Evolutionary conservation across 2,888 invertebrate species (phyloP), one percentile per base, ranked within the genome.

Genomic region (Meteorus colon): DNA sequence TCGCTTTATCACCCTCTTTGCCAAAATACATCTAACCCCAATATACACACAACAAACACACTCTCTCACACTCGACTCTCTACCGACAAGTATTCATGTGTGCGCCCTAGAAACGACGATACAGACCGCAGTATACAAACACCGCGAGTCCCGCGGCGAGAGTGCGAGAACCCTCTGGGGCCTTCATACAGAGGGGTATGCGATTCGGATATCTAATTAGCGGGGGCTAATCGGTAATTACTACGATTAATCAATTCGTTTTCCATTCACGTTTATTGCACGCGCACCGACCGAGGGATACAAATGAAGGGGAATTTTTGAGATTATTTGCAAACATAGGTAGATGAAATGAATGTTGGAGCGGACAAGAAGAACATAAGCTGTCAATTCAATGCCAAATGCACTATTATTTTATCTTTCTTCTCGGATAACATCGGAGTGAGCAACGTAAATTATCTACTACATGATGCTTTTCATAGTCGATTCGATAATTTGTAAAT

Each of bases 161-260:
- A 80, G 80, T 77, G 79, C 72, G 81, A 82, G 79, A 87, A 85
- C 84, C 85, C 88, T 87, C 87, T 83, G 83, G 86, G 86, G 85
- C 83, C 82, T 77, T 73, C 73, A 72, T 45, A 19, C n/a, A 82
- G 82, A 82, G 82, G 84, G 83, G 84, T 83, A 59, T 51, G 85
- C 84, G 84, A 89, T 86, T 87, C 86, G 88, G 89, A 89, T 89
- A 89, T 89, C 89, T 89, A 89, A 89, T 89, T 89, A 89, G 89
- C 88, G 86, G 88, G 87, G 88, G 89, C 89, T 90, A 90, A 91
- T 90, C 90, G 89, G 91, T 91, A 91, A 91, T 91, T 91, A 91
- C 91, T 89, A 88, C 91, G 90, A 91, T 91, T 91, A 91, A 91
- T 91, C 91, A 91, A 90, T 90, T 90, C 90, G 89, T 88, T 90